Evolutionary conservation across 2,113 vertebrate genomes (phyloP).

Genomic region (Delphinapterus leucas): DNA sequence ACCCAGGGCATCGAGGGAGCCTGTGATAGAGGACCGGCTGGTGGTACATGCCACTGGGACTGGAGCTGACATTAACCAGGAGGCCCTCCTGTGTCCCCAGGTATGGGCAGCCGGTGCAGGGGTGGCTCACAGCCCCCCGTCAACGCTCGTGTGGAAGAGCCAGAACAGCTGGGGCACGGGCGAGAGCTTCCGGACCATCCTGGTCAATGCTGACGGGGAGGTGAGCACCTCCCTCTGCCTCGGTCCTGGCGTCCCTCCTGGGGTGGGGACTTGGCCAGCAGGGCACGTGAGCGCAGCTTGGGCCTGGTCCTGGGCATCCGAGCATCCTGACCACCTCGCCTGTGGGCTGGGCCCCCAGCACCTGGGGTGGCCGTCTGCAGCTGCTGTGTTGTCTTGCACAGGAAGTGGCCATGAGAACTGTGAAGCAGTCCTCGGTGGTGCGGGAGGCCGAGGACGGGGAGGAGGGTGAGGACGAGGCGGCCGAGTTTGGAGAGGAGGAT

Average conservation of each 20-base stretch:
- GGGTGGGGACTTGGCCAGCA: neutral
- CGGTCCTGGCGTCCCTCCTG: neutral
- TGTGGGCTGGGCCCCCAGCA: accelerated
- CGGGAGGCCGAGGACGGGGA: slow-evolving; percentile 78
- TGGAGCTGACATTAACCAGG: accelerated
- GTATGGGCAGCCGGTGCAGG: slow-evolving; percentile 95
- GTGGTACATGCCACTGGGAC: neutral
- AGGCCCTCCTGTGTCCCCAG: slow-evolving; percentile 73
- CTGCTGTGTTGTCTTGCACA: slow-evolving; percentile 61
- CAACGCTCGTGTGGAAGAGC: slow-evolving; percentile 94
- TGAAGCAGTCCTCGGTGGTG: slow-evolving; percentile 84
- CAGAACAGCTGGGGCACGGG: slow-evolving; percentile 94
- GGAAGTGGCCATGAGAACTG: slow-evolving; percentile 91
- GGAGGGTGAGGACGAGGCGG: slow-evolving; percentile 88
- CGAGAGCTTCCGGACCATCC: slow-evolving; percentile 84
- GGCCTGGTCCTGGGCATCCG: accelerated
- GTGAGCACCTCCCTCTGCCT: slow-evolving; percentile 70
- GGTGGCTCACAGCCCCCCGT: slow-evolving; percentile 90
- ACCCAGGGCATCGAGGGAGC: neutral
- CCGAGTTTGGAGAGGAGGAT: slow-evolving; percentile 92
- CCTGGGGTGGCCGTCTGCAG: accelerated
- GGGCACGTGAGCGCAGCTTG: neutral
- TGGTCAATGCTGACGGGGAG: slow-evolving; percentile 91
- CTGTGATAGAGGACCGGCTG: no score
- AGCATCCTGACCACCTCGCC: accelerated